Evolutionary conservation across 2,113 vertebrate genomes (phyloP).

Genomic region (Lepus timidus): DNA sequence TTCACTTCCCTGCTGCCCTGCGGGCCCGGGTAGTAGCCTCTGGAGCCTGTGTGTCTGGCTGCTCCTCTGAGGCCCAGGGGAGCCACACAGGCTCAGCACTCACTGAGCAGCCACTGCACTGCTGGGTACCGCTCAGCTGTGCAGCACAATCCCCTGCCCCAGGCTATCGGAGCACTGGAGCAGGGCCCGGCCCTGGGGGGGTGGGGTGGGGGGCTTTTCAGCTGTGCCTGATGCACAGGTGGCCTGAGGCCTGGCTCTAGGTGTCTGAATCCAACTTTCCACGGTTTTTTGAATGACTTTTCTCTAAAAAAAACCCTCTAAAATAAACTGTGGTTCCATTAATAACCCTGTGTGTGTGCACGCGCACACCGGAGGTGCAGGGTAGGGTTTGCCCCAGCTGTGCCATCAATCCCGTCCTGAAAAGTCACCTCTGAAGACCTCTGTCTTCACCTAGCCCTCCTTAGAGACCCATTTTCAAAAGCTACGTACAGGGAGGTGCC

Average conservation of each 20-base stretch:
- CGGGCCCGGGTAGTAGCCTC: neutral
- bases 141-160: too few relatives aligned
- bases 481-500: neutral
- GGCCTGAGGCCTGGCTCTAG: neutral
- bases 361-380: too few relatives aligned
- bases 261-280: neutral
- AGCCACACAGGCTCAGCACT: fast-evolving
- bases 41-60: neutral
- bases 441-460: neutral
- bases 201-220: neutral
- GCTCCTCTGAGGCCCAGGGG: neutral
- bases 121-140: too few relatives aligned
- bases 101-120: neutral
- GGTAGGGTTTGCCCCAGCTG: neutral
- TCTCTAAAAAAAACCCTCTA: neutral
- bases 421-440: neutral
- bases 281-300: neutral
- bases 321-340: neutral
- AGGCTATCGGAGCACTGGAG: neutral
- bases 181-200: fast-evolving
- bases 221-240: neutral
- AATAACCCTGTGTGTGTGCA: neutral
- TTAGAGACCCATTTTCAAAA: neutral
- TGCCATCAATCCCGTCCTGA: neutral
- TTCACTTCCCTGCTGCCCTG: neutral